Evolutionary conservation across 2,797 vertebrate genomes (phyloP), one percentile per base, ranked within the genome.

Genomic region (Clarias pachynema): DNA sequence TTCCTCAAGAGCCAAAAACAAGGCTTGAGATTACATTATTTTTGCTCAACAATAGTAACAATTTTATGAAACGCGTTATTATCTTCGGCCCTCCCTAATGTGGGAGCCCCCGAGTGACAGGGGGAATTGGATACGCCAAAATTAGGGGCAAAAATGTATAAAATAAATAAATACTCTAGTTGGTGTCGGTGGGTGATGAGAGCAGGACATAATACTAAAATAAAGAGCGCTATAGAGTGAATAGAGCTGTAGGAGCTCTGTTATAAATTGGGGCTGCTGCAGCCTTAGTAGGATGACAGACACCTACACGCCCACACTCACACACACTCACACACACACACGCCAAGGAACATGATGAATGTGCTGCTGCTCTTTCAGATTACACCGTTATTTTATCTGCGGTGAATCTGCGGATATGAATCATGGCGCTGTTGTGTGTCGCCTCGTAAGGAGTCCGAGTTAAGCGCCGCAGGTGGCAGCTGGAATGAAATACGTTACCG

Each of bases 331-430:
- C 78, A 84, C 68, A 68, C 74, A 84, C 66, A 56, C 81, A 73
- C 44, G 60, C 57, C 72, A 65, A 53, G 44, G 70, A 65, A 62
- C 65, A 85, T 88, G 89, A 88, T 87, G 53, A 87, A 89, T 85
- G 86, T 29, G 69, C 77, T 60, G 68, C 80, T 78, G 85, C 86
- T 83, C 68, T 24, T 68, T 87, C 49, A 63, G 65, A 87, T 90
- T 82, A 88, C 82, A 75, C 79, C 66, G 75, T 87, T 86, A 89
- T 90, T 81, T 81, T 88, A 88, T 89, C 85, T 34, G 18, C 77
- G 24, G 62, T 74, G 77, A 84, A 89, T 87, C 86, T 82, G 70
- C 49, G 82, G 79, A 89, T 88, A 82, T 87, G 87, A 88, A 89
- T 89, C 87, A 84, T 80, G 68, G 22, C 44, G 31, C 40, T 66